Conservation (phyloP, 2,113 vertebrate genomes). For the Marmota flaviventris region DNA sequence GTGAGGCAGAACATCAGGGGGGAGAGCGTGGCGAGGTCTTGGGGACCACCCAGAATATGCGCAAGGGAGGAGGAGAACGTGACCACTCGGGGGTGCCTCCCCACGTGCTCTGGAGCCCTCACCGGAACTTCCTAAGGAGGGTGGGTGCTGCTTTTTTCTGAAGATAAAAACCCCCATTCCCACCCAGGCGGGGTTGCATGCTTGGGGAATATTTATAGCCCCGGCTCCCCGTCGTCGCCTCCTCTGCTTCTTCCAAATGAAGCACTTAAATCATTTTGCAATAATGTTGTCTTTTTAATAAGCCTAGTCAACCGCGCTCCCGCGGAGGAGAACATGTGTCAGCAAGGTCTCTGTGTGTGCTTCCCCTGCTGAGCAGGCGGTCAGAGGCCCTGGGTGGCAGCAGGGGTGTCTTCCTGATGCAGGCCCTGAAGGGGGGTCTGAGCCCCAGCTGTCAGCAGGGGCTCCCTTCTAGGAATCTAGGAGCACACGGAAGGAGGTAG, state of each 20-base stretch:
- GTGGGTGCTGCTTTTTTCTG: not conserved
- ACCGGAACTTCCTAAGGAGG: not conserved
- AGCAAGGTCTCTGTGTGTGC: not conserved
- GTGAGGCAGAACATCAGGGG: no score
- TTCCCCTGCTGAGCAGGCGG: not conserved
- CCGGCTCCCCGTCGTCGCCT: not conserved
- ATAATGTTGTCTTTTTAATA: conserved; percentile 61
- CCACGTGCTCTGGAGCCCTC: not conserved
- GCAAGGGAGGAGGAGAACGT: not conserved
- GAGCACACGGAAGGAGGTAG: fast-evolving
- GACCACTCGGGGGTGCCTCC: not conserved
- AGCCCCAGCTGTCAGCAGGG: not conserved
- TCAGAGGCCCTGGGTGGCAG: fast-evolving
- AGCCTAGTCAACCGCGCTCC: conserved; percentile 15
- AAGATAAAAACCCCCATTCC: conserved; percentile 7
- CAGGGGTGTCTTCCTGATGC: not conserved
- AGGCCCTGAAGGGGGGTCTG: not conserved
- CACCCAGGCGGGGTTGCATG: not conserved
- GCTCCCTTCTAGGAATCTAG: not conserved
- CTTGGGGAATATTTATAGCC: conserved; percentile 66
- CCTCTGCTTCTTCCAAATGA: conserved; percentile 48
- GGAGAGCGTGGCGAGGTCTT: not conserved
- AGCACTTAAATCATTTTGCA: conserved; percentile 67
- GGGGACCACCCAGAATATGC: not conserved
- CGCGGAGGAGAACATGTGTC: not conserved